phyloP scores from a whole-genome alignment of 2,113 vertebrate genomes.

The Gymnarchus niloticus region DNA sequence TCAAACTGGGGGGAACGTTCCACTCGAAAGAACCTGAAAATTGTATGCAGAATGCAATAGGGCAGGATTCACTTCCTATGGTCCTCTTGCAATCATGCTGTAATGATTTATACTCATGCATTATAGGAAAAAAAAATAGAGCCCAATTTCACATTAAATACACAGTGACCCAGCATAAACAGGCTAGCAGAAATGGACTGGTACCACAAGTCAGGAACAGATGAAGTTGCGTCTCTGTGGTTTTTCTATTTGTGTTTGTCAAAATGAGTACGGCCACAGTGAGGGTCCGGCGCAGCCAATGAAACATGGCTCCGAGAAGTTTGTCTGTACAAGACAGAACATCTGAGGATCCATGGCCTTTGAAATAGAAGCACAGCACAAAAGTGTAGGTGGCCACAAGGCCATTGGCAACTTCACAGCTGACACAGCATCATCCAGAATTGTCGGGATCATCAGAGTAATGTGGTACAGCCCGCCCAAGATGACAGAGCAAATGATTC shows the following conservation, averaged over 20 bases:
- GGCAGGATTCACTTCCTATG: not conserved
- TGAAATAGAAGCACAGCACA: not conserved
- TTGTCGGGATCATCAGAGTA: not conserved
- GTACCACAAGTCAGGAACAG: not conserved
- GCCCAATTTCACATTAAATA: slow-evolving; percentile 28
- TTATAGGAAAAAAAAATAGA: not conserved
- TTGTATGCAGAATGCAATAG: not conserved
- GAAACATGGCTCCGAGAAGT: not conserved
- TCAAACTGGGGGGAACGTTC: not conserved
- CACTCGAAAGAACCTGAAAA: slow-evolving; percentile 9
- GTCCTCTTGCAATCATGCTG: not conserved
- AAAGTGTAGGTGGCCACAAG: not conserved
- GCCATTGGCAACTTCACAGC: not conserved
- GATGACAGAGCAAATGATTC: not conserved
- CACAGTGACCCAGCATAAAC: not conserved
- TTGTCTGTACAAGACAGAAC: not conserved
- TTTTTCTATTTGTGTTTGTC: not conserved
- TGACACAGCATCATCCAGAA: not conserved
- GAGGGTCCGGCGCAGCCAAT: no score
- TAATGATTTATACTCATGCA: not conserved
- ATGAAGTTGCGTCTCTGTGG: not conserved
- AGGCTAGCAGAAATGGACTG: not conserved
- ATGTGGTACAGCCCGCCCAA: not conserved
- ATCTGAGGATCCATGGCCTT: not conserved
- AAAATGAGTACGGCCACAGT: no score